Evolutionary conservation across 2,888 invertebrate genomes (phyloP).

Genomic region (Athetis lepigone): DNA sequence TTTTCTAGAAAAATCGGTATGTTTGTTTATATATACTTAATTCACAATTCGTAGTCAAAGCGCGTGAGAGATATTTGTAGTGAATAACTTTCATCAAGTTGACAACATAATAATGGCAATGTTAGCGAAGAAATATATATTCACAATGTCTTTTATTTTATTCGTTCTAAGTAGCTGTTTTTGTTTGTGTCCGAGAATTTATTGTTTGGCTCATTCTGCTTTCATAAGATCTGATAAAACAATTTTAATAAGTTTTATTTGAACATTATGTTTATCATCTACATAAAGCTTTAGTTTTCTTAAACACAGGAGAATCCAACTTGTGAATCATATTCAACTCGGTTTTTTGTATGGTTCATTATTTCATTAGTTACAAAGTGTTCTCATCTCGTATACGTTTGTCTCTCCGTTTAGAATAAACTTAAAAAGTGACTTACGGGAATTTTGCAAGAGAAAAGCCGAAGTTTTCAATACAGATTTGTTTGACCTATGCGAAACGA

Average conservation of each 20-base stretch:
- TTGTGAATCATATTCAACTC: background rate
- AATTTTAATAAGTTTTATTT: slow-evolving; percentile 25
- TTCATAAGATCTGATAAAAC: slow-evolving; percentile 16
- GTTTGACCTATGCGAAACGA: too few relatives aligned
- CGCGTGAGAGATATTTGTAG: slow-evolving; percentile 8
- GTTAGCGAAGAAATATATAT: background rate
- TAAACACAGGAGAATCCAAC: background rate
- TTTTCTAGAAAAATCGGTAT: background rate
- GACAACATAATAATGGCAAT: slow-evolving; percentile 13
- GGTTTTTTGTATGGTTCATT: background rate
- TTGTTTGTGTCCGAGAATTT: slow-evolving; percentile 10
- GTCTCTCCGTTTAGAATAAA: too few relatives aligned
- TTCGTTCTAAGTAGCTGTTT: slow-evolving; percentile 10
- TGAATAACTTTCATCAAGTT: slow-evolving; percentile 12
- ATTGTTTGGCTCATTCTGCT: slow-evolving; percentile 9
- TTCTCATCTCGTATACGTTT: too few relatives aligned
- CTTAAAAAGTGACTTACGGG: too few relatives aligned
- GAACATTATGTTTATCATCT: background rate
- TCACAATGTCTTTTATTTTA: slow-evolving; percentile 10
- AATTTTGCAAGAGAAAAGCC: too few relatives aligned
- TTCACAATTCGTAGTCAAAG: slow-evolving; percentile 8
- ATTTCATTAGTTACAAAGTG: too few relatives aligned
- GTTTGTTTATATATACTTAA: background rate
- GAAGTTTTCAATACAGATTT: too few relatives aligned
- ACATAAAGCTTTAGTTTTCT: background rate